Percentiles rank a stretch among this genome's conserved stretches.
These are phyloP conservation scores for Leptothorax acervorum DNA, from an alignment of 2,888 invertebrate species.

Conservation along the genomic window DNA sequence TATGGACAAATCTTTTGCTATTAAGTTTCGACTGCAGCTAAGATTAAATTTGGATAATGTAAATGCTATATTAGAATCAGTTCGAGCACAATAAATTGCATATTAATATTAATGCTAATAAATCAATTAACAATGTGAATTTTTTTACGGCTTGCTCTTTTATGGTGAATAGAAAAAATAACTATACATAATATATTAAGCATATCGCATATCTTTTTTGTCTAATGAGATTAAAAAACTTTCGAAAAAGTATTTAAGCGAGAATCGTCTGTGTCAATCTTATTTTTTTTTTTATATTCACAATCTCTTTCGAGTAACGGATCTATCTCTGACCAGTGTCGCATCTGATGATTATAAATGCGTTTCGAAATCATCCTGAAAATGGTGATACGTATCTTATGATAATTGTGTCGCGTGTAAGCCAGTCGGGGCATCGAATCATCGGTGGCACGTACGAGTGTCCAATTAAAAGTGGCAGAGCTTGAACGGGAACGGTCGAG, in stretches of 20 bases:
- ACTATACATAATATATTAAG: background rate
- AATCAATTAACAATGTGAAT: background rate
- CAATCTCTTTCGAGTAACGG: constrained; percentile 7
- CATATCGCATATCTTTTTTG: background rate
- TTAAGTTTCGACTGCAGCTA: background rate
- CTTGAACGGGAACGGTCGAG: constrained; percentile 57
- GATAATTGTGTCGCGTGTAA: constrained; percentile 75
- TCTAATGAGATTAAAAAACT: background rate
- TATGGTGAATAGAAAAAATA: background rate
- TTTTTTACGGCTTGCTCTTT: background rate
- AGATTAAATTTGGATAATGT: background rate
- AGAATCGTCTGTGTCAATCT: background rate
- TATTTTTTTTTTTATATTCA: background rate
- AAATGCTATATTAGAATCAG: background rate
- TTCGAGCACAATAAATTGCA: background rate
- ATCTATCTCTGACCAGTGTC: background rate
- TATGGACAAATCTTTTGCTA: background rate
- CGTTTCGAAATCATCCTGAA: constrained; percentile 33
- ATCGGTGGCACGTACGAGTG: constrained; percentile 76
- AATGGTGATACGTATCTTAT: constrained; percentile 45
- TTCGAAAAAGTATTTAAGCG: constrained; percentile 10
- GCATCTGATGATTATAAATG: constrained; percentile 27
- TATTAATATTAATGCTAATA: background rate
- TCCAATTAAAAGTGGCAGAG: constrained; percentile 80
- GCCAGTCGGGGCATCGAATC: constrained; percentile 78